phyloP scores from a whole-genome alignment of 2,113 vertebrate species.

The Phylloscopus trochilus region DNA sequence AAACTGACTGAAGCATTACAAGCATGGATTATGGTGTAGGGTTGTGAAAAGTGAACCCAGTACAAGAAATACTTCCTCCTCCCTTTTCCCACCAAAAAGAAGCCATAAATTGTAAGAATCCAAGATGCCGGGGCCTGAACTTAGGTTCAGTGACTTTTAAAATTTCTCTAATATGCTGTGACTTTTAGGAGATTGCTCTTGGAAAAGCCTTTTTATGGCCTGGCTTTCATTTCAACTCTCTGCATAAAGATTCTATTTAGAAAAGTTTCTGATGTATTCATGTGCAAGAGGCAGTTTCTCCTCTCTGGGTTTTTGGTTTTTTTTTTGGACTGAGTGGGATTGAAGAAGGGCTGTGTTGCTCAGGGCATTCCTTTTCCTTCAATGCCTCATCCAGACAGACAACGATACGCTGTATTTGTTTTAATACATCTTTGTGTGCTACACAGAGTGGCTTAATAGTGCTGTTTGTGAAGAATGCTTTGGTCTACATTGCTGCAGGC shows the following conservation, averaged over 20 bases:
- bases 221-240: slow-evolving; percentile 11
- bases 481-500: slow-evolving; percentile 33
- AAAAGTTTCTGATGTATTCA: slow-evolving; percentile 6
- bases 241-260: slow-evolving; percentile 46
- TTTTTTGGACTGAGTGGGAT: background rate
- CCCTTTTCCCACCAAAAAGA: background rate
- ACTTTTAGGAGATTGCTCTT: slow-evolving; percentile 28
- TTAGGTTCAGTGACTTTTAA: background rate
- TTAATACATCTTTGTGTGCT: slow-evolving; percentile 30
- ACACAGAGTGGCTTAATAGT: slow-evolving; percentile 7
- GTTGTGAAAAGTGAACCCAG: background rate
- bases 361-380: slow-evolving; percentile 11
- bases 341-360: slow-evolving; percentile 13
- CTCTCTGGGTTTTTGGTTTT: background rate
- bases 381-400: background rate
- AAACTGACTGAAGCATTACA: background rate
- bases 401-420: slow-evolving; percentile 27
- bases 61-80: background rate
- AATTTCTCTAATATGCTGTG: background rate
- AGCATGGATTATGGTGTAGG: background rate
- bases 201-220: slow-evolving; percentile 26
- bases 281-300: slow-evolving; percentile 31
- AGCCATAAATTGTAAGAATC: background rate
- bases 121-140: background rate
- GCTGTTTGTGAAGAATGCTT: background rate